Evolutionary conservation across 2,113 vertebrate genomes (phyloP).

Genomic region (Tympanuchus pallidicinctus): DNA sequence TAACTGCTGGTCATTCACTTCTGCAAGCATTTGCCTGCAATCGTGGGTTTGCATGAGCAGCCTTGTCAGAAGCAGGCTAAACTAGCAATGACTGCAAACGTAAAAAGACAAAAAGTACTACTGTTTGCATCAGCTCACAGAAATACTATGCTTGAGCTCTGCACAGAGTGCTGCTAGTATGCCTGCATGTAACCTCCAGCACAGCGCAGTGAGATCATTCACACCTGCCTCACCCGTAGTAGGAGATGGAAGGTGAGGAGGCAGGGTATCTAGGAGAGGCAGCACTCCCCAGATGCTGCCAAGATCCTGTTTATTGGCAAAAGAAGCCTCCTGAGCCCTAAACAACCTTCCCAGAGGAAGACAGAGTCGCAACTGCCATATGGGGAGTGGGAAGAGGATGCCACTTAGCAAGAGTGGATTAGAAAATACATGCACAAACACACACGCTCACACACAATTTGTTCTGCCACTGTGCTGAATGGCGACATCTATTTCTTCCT

Average conservation of each 20-base stretch:
- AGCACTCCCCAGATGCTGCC: slow-evolving; percentile 75
- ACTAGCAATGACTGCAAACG: not conserved
- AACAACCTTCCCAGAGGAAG: slow-evolving; percentile 75
- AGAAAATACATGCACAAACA: slow-evolving; percentile 78
- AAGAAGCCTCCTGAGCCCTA: slow-evolving; percentile 74
- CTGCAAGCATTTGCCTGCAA: not conserved
- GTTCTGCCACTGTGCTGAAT: slow-evolving; percentile 45
- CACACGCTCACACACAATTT: slow-evolving; percentile 64
- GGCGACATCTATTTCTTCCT: slow-evolving; percentile 17
- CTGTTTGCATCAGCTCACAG: not conserved
- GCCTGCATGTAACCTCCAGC: slow-evolving; percentile 26
- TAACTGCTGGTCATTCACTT: not conserved
- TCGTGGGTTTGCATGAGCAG: not conserved
- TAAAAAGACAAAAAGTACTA: not conserved
- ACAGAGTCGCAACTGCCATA: slow-evolving; percentile 74
- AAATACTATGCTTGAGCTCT: slow-evolving; percentile 45
- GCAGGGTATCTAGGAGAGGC: slow-evolving; percentile 51
- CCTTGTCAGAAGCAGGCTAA: not conserved
- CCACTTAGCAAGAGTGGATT: slow-evolving; percentile 76
- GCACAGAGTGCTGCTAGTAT: slow-evolving; percentile 37
- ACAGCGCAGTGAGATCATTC: slow-evolving; percentile 67
- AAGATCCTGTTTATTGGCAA: slow-evolving; percentile 77
- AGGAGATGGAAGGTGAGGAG: slow-evolving; percentile 61
- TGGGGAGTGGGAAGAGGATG: slow-evolving; percentile 81
- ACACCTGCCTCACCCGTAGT: slow-evolving; percentile 59